Percentiles rank a stretch among this genome's conserved stretches.
These are phyloP conservation scores for Urocyon cinereoargenteus DNA, from an alignment of 2,797 vertebrate species.

Conservation along the genomic window DNA sequence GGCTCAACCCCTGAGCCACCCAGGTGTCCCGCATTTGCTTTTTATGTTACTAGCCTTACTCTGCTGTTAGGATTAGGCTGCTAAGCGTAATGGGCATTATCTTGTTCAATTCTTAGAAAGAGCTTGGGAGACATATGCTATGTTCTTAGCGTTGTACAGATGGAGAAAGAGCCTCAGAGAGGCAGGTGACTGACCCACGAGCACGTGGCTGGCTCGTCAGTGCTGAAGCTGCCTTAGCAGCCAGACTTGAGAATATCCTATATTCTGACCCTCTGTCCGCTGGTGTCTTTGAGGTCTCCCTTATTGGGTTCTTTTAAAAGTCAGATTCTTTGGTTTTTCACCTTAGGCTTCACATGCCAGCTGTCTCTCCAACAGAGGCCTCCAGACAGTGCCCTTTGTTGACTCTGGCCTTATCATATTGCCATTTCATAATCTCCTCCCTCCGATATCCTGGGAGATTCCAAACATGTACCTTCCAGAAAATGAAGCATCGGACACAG, in stretches of 20 bases:
- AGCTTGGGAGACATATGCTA: not conserved
- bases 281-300: not conserved
- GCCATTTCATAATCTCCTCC: not conserved
- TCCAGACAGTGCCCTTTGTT: not conserved
- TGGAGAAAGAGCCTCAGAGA: not conserved
- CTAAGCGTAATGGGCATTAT: not conserved
- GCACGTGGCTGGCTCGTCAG: too few relatives aligned
- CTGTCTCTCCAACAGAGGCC: not conserved
- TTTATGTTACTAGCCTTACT: not conserved
- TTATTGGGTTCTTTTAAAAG: not conserved
- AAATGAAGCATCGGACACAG: not conserved
- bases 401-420: not conserved
- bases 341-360: not conserved
- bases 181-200: not conserved
- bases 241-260: not conserved
- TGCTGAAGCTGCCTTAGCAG: not conserved
- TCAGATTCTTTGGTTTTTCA: not conserved
- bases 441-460: not conserved
- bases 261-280: not conserved
- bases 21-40: not conserved
- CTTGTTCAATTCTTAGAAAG: not conserved
- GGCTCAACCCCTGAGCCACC: too few relatives aligned
- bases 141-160: not conserved
- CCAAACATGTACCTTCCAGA: not conserved
- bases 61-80: not conserved